phyloP scores from a whole-genome alignment of 2,888 invertebrate genomes.

The Nemoura dubitans region DNA sequence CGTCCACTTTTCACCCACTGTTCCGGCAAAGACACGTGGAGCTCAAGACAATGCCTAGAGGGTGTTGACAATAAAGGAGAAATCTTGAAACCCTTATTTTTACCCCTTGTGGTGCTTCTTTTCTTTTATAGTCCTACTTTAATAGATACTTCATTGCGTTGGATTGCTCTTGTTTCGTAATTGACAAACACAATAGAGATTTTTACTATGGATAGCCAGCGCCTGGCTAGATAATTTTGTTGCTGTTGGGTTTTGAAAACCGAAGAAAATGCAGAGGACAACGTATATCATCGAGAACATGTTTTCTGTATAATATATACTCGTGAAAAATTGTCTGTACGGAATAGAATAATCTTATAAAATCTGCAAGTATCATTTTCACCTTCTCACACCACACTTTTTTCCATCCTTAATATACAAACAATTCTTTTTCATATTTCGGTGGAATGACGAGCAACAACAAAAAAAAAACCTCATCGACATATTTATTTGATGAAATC shows the following conservation, averaged over 20 bases:
- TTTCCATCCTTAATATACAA: too few relatives aligned
- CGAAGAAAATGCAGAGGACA: not conserved
- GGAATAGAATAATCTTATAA: too few relatives aligned
- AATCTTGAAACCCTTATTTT: not conserved
- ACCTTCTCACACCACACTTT: too few relatives aligned
- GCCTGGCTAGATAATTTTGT: not conserved
- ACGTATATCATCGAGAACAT: too few relatives aligned
- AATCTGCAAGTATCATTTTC: too few relatives aligned
- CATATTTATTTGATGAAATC: not conserved
- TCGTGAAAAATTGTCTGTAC: too few relatives aligned
- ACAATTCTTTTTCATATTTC: not conserved
- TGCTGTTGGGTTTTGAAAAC: not conserved
- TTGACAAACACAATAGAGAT: conserved; percentile 5
- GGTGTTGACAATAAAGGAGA: not conserved
- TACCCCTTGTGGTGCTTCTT: not conserved
- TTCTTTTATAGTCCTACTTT: not conserved
- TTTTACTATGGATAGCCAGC: not conserved
- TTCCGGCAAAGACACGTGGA: not conserved
- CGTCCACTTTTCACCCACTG: not conserved
- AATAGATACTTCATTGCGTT: not conserved
- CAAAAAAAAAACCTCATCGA: too few relatives aligned
- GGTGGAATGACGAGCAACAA: too few relatives aligned
- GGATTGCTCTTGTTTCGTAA: not conserved
- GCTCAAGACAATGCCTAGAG: not conserved
- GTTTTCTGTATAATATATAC: too few relatives aligned